Conservation (phyloP, 2,797 vertebrate species). For the Sebastes taczanowskii region DNA sequence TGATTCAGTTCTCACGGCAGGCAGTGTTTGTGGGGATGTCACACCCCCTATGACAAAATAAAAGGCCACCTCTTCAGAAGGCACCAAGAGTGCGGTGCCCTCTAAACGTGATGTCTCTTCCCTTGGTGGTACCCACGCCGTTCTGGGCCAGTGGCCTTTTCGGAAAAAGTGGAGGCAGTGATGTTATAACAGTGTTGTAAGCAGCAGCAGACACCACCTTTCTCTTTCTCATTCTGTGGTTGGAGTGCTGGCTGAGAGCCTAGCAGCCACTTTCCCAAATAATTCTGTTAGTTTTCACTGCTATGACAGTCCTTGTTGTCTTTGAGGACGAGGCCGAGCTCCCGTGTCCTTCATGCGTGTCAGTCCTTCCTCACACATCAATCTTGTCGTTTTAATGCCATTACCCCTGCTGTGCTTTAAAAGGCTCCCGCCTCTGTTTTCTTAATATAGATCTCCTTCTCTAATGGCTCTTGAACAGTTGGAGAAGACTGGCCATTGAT, state of each 20-base stretch:
- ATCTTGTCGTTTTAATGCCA: constrained; percentile 59
- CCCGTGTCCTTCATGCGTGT: constrained; percentile 68
- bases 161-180: constrained; percentile 18
- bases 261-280: constrained; percentile 76
- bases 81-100: not conserved
- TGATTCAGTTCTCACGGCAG: not conserved
- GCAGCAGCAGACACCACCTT: constrained; percentile 37
- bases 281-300: constrained; percentile 74
- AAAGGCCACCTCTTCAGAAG: not conserved
- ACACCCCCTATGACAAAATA: not conserved
- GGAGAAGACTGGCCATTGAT: constrained; percentile 6
- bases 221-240: constrained; percentile 44
- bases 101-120: constrained; percentile 17
- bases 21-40: constrained; percentile 4
- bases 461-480: constrained; percentile 8
- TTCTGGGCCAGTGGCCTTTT: constrained; percentile 19
- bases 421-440: constrained; percentile 25
- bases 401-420: constrained; percentile 47
- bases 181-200: constrained; percentile 30
- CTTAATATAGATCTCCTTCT: constrained; percentile 13
- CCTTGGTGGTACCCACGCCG: not conserved
- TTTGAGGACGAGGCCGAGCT: constrained; percentile 58
- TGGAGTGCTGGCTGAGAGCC: constrained; percentile 70
- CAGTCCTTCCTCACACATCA: constrained; percentile 47
- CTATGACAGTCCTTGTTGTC: constrained; percentile 58